phyloP scores from a whole-genome alignment of 2,797 vertebrate species.

The Phaenicophaeus curvirostris region DNA sequence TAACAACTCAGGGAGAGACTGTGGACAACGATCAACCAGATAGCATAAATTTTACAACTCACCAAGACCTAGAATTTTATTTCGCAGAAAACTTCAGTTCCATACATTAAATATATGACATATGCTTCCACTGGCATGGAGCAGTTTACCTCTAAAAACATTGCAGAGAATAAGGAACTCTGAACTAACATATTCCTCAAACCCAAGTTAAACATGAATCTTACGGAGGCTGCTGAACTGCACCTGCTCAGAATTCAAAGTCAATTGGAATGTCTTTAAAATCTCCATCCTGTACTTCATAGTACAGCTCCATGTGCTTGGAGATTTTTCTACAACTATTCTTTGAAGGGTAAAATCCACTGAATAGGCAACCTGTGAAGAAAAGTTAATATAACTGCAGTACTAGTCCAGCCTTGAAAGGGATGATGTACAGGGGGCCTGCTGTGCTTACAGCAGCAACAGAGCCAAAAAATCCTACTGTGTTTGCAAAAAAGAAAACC shows the following conservation, averaged over 20 bases:
- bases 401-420: background rate
- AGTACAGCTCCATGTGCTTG: background rate
- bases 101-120: background rate
- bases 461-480: background rate
- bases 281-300: background rate
- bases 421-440: background rate
- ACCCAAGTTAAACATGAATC: background rate
- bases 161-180: background rate
- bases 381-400: background rate
- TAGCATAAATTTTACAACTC: background rate
- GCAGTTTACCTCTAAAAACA: background rate
- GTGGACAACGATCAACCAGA: background rate
- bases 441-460: constrained; percentile 2
- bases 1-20: background rate
- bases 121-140: background rate
- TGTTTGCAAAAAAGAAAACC: background rate
- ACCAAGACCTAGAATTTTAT: background rate
- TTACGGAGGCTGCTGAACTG: background rate
- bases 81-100: background rate
- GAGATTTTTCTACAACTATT: background rate
- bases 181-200: background rate
- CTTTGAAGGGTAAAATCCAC: background rate
- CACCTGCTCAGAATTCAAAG: background rate
- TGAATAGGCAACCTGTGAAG: background rate
- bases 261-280: background rate